These are phyloP conservation scores for Drosophila anomelani DNA, from an alignment of 2,888 invertebrate species.

Conservation along the genomic window DNA sequence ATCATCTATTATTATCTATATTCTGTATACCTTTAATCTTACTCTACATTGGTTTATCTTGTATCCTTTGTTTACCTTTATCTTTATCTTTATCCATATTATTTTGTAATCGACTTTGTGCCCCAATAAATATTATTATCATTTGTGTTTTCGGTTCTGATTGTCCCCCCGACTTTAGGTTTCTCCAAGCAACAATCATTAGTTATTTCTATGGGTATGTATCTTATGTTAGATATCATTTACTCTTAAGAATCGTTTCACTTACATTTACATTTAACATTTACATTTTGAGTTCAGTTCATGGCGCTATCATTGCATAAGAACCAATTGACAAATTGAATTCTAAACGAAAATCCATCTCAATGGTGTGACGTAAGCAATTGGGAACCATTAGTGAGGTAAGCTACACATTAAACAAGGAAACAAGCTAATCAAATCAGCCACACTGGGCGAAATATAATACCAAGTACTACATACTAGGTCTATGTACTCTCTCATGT, in stretches of 20 bases:
- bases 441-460: slow-evolving; percentile 23
- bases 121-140: slow-evolving; percentile 47
- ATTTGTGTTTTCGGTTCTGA: slow-evolving; percentile 27
- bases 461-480: slow-evolving; percentile 40
- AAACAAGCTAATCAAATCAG: slow-evolving; percentile 48
- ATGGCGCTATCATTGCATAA: slow-evolving; percentile 81
- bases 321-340: slow-evolving; percentile 54
- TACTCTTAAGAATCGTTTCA: slow-evolving; percentile 33
- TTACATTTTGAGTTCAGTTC: slow-evolving; percentile 69
- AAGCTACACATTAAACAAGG: slow-evolving; percentile 85
- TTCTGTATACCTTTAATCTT: slow-evolving; percentile 34
- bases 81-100: slow-evolving; percentile 23
- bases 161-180: slow-evolving; percentile 9
- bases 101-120: slow-evolving; percentile 46
- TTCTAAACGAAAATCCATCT: slow-evolving; percentile 76
- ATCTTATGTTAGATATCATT: slow-evolving; percentile 33
- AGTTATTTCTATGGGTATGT: slow-evolving; percentile 68
- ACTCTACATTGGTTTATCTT: slow-evolving; percentile 31
- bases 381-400: slow-evolving; percentile 85
- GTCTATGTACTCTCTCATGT: slow-evolving; percentile 41
- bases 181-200: slow-evolving; percentile 66
- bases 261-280: slow-evolving; percentile 41
- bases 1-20: slow-evolving; percentile 55
- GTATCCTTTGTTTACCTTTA: slow-evolving; percentile 10
- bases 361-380: slow-evolving; percentile 85